Conservation (phyloP, 1,140 invertebrate species). For the Drosophila kanapiae region DNA sequence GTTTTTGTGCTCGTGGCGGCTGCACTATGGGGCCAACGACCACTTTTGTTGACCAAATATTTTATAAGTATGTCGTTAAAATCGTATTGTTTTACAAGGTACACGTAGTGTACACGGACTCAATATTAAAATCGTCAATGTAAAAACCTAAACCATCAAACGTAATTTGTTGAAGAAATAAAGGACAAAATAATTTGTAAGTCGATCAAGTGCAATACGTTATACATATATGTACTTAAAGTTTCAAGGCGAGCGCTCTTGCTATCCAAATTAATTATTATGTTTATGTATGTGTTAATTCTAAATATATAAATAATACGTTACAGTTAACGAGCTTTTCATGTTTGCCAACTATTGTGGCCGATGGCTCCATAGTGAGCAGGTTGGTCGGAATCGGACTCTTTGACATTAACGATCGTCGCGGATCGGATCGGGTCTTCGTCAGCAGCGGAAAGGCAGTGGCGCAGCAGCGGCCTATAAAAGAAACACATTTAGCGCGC, state of each 20-base stretch:
- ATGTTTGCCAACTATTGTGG: neutral
- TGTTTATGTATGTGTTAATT: no score
- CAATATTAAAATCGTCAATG: no score
- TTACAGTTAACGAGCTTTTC: neutral
- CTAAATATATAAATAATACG: no score
- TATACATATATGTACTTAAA: no score
- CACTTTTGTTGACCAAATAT: neutral
- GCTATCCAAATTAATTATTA: no score
- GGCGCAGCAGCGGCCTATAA: constrained; percentile 65
- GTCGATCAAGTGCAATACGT: no score
- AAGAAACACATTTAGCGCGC: constrained; percentile 75
- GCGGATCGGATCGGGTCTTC: constrained; percentile 43
- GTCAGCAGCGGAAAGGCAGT: constrained; percentile 16
- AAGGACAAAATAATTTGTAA: no score
- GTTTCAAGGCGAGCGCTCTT: no score
- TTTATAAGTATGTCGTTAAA: neutral
- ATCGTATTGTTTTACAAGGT: neutral
- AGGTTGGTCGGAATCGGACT: constrained; percentile 25
- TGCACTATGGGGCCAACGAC: constrained; percentile 1
- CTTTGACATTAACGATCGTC: constrained; percentile 76
- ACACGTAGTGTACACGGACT: no score
- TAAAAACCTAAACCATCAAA: no score
- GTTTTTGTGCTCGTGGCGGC: constrained; percentile 4
- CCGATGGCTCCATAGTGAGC: neutral
- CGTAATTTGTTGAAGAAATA: no score